Percentiles rank a stretch among this genome's conserved stretches.
phyloP scores from a whole-genome alignment of 2,113 vertebrate genomes.

The Daphoenositta chrysoptera region DNA sequence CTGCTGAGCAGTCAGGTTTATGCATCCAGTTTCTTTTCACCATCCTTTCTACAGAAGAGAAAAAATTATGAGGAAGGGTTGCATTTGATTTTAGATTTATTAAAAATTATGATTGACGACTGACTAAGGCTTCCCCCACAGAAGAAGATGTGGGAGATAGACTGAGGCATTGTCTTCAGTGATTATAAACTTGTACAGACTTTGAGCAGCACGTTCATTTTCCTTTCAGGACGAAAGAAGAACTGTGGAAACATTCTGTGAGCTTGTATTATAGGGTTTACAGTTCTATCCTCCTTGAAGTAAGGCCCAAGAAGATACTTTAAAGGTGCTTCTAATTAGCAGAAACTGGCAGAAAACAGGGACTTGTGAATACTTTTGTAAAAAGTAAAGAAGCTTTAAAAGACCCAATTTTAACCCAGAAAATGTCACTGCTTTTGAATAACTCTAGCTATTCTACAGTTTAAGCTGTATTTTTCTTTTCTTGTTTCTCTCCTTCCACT shows the following conservation, averaged over 20 bases:
- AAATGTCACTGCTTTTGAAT: background rate
- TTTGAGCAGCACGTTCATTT: background rate
- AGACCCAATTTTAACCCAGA: background rate
- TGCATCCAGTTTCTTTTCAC: background rate
- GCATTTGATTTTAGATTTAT: constrained; percentile 15
- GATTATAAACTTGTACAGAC: background rate
- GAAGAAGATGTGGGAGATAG: background rate
- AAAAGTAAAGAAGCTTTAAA: background rate
- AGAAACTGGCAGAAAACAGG: background rate
- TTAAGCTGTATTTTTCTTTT: background rate
- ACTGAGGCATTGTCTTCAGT: background rate
- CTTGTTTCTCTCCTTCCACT: background rate
- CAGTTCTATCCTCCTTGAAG: background rate
- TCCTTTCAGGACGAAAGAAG: background rate
- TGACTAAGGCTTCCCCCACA: background rate
- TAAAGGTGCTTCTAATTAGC: background rate
- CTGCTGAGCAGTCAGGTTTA: background rate
- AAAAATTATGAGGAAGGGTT: background rate
- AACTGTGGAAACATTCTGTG: background rate
- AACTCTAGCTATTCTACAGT: background rate
- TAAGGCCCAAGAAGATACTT: background rate
- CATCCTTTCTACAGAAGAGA: background rate
- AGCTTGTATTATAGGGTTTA: background rate
- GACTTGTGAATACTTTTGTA: background rate
- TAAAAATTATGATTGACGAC: background rate